These are phyloP conservation scores for Acrocephalus scirpaceus DNA, from an alignment of 2,797 vertebrate genomes.

Conservation along the genomic window DNA sequence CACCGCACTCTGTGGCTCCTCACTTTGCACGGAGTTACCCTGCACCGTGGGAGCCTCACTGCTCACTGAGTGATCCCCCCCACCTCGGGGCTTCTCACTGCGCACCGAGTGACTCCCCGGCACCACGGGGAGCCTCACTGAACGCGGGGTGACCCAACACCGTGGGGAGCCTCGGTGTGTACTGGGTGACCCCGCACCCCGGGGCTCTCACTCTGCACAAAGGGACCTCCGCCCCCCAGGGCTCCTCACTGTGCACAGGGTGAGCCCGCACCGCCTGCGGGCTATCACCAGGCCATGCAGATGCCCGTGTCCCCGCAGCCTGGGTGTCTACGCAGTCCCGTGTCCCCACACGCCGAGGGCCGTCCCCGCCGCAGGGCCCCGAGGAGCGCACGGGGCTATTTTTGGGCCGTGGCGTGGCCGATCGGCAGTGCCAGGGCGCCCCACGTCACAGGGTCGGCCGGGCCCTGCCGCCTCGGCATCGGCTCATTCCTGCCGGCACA, in stretches of 20 bases:
- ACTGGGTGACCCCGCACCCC: neutral
- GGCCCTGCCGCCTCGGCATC: neutral
- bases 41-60: neutral
- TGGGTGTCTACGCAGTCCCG: fast-evolving
- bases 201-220: too few relatives aligned
- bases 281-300: neutral
- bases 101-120: neutral
- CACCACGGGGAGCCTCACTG: neutral
- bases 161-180: fast-evolving
- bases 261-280: neutral
- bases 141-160: neutral
- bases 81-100: neutral
- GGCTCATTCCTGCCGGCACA: neutral
- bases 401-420: neutral
- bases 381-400: neutral
- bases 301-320: neutral
- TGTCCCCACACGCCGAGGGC: neutral
- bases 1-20: too few relatives aligned
- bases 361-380: neutral
- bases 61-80: neutral
- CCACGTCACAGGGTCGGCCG: neutral
- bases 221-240: neutral
- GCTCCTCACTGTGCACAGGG: neutral
- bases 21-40: neutral
- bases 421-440: neutral